Percentiles rank a stretch among this genome's conserved stretches.
Evolutionary conservation across 2,888 invertebrate species (phyloP).

Genomic region (Sympetrum striolatum): DNA sequence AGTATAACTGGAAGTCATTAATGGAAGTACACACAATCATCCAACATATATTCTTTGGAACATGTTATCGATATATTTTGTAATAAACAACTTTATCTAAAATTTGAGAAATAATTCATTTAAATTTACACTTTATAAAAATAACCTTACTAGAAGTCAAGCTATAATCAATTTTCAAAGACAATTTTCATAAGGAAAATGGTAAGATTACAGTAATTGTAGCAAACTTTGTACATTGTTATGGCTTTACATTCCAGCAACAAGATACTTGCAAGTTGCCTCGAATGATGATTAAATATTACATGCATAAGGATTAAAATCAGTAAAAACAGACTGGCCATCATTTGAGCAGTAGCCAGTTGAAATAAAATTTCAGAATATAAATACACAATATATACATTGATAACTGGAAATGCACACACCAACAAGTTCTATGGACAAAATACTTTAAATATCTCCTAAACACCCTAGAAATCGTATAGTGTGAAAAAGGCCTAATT

Average conservation of each 20-base stretch:
- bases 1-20: constrained; percentile 42
- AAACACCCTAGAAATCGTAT: constrained; percentile 28
- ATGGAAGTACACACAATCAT: constrained; percentile 42
- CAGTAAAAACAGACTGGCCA: background rate
- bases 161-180: constrained; percentile 42
- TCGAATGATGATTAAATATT: background rate
- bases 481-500: background rate
- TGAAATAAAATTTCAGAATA: background rate
- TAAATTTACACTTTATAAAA: constrained; percentile 41
- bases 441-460: constrained; percentile 39
- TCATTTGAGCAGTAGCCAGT: constrained; percentile 33
- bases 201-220: constrained; percentile 38
- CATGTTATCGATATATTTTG: constrained; percentile 40
- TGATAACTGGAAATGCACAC: constrained; percentile 35
- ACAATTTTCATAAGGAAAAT: constrained; percentile 17
- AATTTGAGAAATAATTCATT: constrained; percentile 41
- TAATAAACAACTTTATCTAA: constrained; percentile 42
- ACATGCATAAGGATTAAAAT: background rate
- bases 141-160: constrained; percentile 42
- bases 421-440: constrained; percentile 39
- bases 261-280: background rate
- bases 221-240: constrained; percentile 40
- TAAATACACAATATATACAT: constrained; percentile 28
- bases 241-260: constrained; percentile 13
- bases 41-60: constrained; percentile 41